These are phyloP conservation scores for Ryuthela nishihirai DNA, from an alignment of 2,888 invertebrate species.

Conservation along the genomic window DNA sequence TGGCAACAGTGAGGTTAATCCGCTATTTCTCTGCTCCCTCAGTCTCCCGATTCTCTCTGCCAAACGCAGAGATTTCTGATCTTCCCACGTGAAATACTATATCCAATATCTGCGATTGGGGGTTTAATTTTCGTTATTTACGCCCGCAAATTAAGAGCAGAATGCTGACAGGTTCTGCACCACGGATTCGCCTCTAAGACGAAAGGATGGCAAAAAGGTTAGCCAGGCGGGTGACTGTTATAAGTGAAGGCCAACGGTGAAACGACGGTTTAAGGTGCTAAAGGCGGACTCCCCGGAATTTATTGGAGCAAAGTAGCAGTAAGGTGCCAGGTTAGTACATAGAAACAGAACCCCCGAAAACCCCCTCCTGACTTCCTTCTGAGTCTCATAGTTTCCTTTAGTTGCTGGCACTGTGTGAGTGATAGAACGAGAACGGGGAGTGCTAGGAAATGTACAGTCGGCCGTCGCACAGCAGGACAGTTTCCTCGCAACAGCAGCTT, in stretches of 20 bases:
- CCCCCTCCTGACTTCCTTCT: no score
- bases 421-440: slow-evolving; percentile 5
- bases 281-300: slow-evolving; percentile 26
- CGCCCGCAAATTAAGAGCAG: slow-evolving; percentile 19
- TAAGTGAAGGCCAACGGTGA: slow-evolving; percentile 17
- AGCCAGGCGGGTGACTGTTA: slow-evolving; percentile 15
- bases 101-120: slow-evolving; percentile 17
- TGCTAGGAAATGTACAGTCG: slow-evolving; percentile 7
- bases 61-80: no score
- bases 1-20: no score
- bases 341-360: slow-evolving; percentile 4
- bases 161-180: slow-evolving; percentile 5
- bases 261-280: slow-evolving; percentile 33
- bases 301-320: slow-evolving; percentile 33
- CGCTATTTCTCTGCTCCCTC: no score
- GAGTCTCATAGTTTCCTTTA: no score
- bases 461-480: slow-evolving; percentile 1
- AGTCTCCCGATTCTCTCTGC: no score
- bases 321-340: slow-evolving; percentile 27
- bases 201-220: slow-evolving; percentile 16
- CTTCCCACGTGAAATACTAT: slow-evolving; percentile 25
- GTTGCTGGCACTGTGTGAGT: no score
- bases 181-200: slow-evolving; percentile 20
- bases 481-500: no score
- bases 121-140: slow-evolving; percentile 29